Conservation (phyloP, 2,113 vertebrate species). For the Eudyptes chrysolophus region DNA sequence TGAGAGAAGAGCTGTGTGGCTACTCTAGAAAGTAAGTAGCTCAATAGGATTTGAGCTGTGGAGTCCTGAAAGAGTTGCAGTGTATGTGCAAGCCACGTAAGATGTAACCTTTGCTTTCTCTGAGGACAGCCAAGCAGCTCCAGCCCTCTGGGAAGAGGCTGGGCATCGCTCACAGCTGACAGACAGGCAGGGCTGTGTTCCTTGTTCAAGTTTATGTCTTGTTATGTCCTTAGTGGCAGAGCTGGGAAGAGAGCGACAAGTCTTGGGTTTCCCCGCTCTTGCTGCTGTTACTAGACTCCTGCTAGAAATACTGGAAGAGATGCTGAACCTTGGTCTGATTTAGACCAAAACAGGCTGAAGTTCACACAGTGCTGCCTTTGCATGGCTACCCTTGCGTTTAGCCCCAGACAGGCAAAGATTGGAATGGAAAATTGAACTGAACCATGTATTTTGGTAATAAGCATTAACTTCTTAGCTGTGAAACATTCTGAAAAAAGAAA, state of each 20-base stretch:
- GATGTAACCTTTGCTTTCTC: background rate
- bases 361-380: background rate
- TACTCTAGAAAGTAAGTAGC: background rate
- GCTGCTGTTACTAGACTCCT: background rate
- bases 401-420: background rate
- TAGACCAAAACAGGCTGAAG: background rate
- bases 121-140: background rate
- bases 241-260: background rate
- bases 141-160: background rate
- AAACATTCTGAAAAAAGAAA: background rate
- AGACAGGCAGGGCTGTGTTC: background rate
- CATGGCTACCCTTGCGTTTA: background rate
- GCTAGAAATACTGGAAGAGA: background rate
- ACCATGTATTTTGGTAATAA: background rate
- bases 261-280: background rate
- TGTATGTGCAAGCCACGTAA: accelerated
- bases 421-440: background rate
- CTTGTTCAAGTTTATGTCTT: background rate
- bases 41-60: accelerated
- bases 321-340: background rate
- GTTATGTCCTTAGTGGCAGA: background rate
- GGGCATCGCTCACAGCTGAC: background rate
- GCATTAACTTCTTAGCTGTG: background rate
- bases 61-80: background rate
- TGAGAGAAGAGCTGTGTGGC: background rate